Base-by-base conservation (phyloP, 2,797 vertebrate genomes). In the Muscicapa striata region DNA sequence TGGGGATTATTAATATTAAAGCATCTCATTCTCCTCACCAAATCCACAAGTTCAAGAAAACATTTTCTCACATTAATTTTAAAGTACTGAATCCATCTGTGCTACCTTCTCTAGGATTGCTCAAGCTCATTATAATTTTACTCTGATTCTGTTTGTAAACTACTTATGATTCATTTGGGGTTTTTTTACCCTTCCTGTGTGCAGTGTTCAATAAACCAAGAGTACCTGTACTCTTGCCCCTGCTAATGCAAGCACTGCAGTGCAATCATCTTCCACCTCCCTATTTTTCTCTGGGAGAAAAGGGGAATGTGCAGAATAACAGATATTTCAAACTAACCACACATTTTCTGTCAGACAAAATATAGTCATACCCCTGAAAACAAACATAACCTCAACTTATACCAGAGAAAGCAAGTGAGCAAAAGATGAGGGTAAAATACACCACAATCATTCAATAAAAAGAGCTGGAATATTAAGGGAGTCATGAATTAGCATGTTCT, bases 401-500 rank as follows among this genome's bases (percentile, higher is more conserved):
- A 84, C 13, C 70, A 79, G 26, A 84, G 41, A 94, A 93, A 93
- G 40, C 11, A 68, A 89, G 77, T 26, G 66, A 87, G 67, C 20
- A 67, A 59, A 89, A 73, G 84, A 87, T 15, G 83, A 95, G 55
- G 58, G 93, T 58, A 95, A 92, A 95, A 97, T 64, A 66, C 19
- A 93, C 38, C 82, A 83, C 62, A 88, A 61, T 96, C 94, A 91
- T 94, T 82, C 87, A 91, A 94, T 95, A 95, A 94, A 96, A 94
- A 90, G 67, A 95, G 87, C 55, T 89, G 40, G 89, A 96, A 97
- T 52, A 96, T 95, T 94, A 97, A 95, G 61, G 51, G 78, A 94
- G 85, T 93, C 79, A n/a, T 58, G 83, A 80, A 94, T 94, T 93
- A 84, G 34, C 87, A 93, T 67, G 76, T 93, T 96, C 97, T 96